A percentile compares a stretch with the other conserved stretches of the same genome.
phyloP scores from a whole-genome alignment of 2,113 vertebrate species.

The Pampusana beccarii region DNA sequence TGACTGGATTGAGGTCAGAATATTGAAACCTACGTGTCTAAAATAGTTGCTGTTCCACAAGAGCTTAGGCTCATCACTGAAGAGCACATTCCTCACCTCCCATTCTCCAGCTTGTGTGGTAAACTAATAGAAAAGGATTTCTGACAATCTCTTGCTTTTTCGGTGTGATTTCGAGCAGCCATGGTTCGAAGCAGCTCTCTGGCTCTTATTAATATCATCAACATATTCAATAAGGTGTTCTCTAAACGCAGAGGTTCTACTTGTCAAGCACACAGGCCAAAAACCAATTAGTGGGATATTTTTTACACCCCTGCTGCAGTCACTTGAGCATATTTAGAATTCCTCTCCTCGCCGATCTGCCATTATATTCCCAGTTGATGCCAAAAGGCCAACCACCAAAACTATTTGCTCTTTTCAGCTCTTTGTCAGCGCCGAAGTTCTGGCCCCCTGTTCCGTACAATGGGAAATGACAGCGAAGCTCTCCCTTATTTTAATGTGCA shows the following conservation, averaged over 20 bases:
- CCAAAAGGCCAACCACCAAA: not conserved
- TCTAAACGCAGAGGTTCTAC: too few species aligned
- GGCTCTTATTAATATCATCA: not conserved
- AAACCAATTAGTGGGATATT: too few species aligned
- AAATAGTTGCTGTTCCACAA: not conserved
- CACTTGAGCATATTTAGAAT: too few species aligned
- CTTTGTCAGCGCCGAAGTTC: not conserved
- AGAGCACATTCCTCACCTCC: not conserved
- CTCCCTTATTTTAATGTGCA: not conserved
- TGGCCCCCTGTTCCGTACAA: accelerated
- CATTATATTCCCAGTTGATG: not conserved
- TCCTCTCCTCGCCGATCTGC: too few species aligned
- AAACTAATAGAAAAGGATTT: not conserved
- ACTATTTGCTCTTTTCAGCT: not conserved
- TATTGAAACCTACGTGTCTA: not conserved
- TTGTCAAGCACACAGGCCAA: too few species aligned
- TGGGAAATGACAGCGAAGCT: not conserved
- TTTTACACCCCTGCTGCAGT: too few species aligned
- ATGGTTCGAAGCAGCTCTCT: not conserved
- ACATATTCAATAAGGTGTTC: not conserved
- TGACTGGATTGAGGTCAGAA: not conserved
- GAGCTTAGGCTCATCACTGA: not conserved
- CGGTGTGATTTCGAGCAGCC: not conserved
- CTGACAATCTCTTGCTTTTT: not conserved
- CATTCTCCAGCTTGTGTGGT: not conserved